Percentiles rank a stretch among this genome's conserved stretches.
Evolutionary conservation across 2,888 invertebrate genomes (phyloP).

Genomic region (Troides oblongomaculatus): DNA sequence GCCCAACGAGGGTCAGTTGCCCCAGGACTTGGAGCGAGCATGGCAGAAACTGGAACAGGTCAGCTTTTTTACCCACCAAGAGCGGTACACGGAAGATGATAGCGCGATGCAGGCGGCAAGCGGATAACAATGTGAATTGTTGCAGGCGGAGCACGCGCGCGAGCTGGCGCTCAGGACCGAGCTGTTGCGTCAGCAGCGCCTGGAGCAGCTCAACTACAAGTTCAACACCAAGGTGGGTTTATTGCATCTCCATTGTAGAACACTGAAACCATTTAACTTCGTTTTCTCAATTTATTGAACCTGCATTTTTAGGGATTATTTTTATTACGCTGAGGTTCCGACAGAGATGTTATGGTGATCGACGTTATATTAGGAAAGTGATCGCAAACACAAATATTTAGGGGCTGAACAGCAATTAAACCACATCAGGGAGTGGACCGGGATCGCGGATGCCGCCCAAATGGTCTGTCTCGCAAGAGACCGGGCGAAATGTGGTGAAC

Average conservation of each 20-base stretch:
- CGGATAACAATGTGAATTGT: background rate
- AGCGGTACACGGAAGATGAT: background rate
- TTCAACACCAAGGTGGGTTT: conserved; percentile 90
- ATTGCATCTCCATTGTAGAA: background rate
- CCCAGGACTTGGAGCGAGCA: conserved; percentile 96
- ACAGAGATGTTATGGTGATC: no score
- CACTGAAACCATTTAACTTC: background rate
- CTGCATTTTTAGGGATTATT: no score
- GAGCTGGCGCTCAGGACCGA: conserved; percentile 96
- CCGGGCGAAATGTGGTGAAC: no score
- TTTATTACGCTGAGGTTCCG: no score
- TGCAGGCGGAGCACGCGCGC: conserved; percentile 91
- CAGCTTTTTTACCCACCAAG: background rate
- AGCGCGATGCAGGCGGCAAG: background rate
- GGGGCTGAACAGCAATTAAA: no score
- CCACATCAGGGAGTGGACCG: no score
- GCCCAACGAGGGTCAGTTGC: conserved; percentile 93
- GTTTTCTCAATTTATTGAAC: no score
- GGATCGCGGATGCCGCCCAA: no score
- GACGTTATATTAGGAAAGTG: no score
- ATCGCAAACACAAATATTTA: no score
- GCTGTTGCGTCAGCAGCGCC: conserved; percentile 92
- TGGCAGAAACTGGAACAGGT: conserved; percentile 93
- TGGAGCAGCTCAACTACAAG: conserved; percentile 97
- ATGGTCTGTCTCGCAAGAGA: no score